These are phyloP conservation scores for Synergus laeviventris DNA, from an alignment of 2,888 invertebrate species.

Conservation along the genomic window DNA sequence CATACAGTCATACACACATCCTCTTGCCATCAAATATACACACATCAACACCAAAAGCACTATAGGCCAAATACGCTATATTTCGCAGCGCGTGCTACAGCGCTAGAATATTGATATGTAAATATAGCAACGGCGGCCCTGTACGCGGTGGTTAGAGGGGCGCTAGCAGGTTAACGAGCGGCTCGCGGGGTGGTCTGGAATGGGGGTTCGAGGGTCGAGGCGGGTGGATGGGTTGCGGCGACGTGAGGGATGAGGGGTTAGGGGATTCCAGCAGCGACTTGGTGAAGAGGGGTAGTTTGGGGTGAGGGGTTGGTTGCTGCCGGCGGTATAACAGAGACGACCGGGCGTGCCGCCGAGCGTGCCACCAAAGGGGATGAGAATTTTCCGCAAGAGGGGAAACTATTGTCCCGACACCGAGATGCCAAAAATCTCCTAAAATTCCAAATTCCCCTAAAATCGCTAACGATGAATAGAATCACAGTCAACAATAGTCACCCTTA, in stretches of 20 bases:
- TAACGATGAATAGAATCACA: background rate
- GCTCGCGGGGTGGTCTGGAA: constrained; percentile 68
- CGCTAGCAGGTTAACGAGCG: constrained; percentile 75
- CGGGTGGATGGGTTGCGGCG: constrained; percentile 51
- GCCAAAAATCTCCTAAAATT: constrained; percentile 62
- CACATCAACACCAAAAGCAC: background rate
- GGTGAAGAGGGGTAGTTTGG: constrained; percentile 52
- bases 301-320: constrained; percentile 70
- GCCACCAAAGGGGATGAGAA: constrained; percentile 76
- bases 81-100: constrained; percentile 51
- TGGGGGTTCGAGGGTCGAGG: constrained; percentile 46
- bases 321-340: constrained; percentile 75
- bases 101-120: constrained; percentile 74
- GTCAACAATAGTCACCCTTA: background rate
- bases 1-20: constrained; percentile 54
- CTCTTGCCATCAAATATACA: constrained; percentile 14
- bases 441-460: background rate
- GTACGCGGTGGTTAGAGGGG: constrained; percentile 52
- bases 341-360: constrained; percentile 76
- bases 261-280: constrained; percentile 41
- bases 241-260: constrained; percentile 52
- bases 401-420: constrained; percentile 64
- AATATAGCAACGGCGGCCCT: constrained; percentile 66
- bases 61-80: constrained; percentile 25
- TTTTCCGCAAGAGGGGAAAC: constrained; percentile 67